Evolutionary conservation across 2,797 vertebrate species (phyloP).

Genomic region (Rallus crepitans): DNA sequence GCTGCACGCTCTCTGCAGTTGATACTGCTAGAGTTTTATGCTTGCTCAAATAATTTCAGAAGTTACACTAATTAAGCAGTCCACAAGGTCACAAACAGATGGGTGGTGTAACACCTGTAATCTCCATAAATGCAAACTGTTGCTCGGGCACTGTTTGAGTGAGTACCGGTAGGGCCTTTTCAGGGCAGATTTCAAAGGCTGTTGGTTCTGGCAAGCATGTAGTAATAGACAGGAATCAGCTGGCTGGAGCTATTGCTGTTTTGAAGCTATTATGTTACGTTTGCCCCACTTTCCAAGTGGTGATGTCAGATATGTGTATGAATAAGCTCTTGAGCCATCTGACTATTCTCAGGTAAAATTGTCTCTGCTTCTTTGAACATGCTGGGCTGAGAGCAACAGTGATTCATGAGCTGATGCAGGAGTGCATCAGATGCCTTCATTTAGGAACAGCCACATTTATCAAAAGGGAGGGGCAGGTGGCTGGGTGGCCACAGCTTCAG

Average conservation of each 20-base stretch:
- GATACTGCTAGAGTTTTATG: not conserved
- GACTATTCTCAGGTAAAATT: slow-evolving; percentile 37
- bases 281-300: not conserved
- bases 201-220: not conserved
- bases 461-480: not conserved
- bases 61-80: not conserved
- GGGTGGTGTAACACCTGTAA: not conserved
- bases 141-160: not conserved
- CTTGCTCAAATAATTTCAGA: not conserved
- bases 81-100: not conserved
- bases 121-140: not conserved
- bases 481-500: not conserved
- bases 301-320: slow-evolving; percentile 15
- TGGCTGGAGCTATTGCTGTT: slow-evolving; percentile 1
- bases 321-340: not conserved
- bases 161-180: not conserved
- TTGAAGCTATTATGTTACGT: not conserved
- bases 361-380: not conserved
- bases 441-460: not conserved
- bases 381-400: not conserved
- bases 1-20: not conserved
- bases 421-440: slow-evolving; percentile 19
- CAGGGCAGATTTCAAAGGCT: not conserved
- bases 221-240: not conserved
- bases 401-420: slow-evolving; percentile 45